A percentile compares a stretch with the other conserved stretches of the same genome.
Evolutionary conservation across 2,888 invertebrate genomes (phyloP).

Genomic region (Archips crataeganus): DNA sequence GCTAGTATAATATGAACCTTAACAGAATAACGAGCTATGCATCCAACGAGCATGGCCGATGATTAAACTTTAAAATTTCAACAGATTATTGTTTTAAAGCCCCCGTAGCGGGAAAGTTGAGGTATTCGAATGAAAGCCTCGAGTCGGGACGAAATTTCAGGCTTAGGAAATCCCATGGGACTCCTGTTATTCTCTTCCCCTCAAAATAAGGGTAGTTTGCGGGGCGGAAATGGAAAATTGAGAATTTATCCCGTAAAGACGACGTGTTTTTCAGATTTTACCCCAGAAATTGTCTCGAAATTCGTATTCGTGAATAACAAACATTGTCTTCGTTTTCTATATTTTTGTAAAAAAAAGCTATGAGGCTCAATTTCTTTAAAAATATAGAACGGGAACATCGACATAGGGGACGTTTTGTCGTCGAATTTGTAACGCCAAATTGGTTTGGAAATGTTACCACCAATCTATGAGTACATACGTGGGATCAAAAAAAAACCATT

Average conservation of each 20-base stretch:
- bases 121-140: conserved; percentile 28
- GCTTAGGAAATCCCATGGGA: conserved; percentile 38
- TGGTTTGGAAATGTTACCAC: too few species aligned
- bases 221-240: conserved; percentile 33
- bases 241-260: conserved; percentile 30
- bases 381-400: too few species aligned
- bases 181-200: conserved; percentile 38
- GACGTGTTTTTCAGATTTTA: conserved; percentile 9
- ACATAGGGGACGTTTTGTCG: too few species aligned
- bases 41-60: conserved; percentile 11
- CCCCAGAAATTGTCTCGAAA: not conserved
- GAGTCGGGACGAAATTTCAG: conserved; percentile 33
- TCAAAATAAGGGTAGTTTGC: conserved; percentile 39
- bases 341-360: not conserved
- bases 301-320: not conserved
- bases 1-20: not conserved
- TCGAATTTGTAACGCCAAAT: too few species aligned
- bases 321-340: not conserved
- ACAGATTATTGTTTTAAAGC: conserved; percentile 40
- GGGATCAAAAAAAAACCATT: too few species aligned
- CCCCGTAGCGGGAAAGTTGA: conserved; percentile 32
- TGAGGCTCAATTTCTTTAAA: not conserved
- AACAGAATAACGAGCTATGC: not conserved
- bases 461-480: too few species aligned
- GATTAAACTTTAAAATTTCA: conserved; percentile 32